Evolutionary conservation across 2,888 invertebrate species (phyloP).

Genomic region (Idaea biselata): DNA sequence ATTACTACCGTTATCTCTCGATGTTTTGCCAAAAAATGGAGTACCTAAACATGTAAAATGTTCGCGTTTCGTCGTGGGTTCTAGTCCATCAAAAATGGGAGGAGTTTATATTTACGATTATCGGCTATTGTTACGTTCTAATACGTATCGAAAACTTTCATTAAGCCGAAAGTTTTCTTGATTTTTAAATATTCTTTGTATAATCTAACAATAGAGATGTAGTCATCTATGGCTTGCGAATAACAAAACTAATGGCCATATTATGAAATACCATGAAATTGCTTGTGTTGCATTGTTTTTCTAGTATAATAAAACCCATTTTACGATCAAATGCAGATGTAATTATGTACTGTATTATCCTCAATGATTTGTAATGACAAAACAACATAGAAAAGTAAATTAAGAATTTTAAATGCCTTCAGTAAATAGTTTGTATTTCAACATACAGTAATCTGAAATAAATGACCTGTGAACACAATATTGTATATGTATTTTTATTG

Average conservation of each 20-base stretch:
- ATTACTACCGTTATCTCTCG: constrained; percentile 4
- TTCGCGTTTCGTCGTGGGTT: constrained; percentile 69
- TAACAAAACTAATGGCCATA: constrained; percentile 78
- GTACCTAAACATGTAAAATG: constrained; percentile 45
- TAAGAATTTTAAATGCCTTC: constrained; percentile 36
- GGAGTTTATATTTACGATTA: constrained; percentile 57
- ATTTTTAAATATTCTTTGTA: constrained; percentile 65
- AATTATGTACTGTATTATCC: neutral
- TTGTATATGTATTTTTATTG: constrained; percentile 29
- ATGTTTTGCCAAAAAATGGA: constrained; percentile 48
- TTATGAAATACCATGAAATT: constrained; percentile 64
- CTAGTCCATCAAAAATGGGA: constrained; percentile 76
- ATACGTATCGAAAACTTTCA: constrained; percentile 21
- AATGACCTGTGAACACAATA: constrained; percentile 66
- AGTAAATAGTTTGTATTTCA: constrained; percentile 62
- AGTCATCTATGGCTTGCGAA: constrained; percentile 77
- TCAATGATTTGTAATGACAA: constrained; percentile 7
- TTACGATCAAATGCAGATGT: constrained; percentile 17
- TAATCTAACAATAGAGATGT: constrained; percentile 73
- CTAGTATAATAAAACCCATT: constrained; percentile 35
- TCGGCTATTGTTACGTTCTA: constrained; percentile 49
- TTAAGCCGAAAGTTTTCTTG: constrained; percentile 51
- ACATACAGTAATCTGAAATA: constrained; percentile 65
- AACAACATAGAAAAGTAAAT: constrained; percentile 7
- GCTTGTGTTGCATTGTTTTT: constrained; percentile 78